These are phyloP conservation scores for Phalera bucephala DNA, from an alignment of 2,888 invertebrate species.

Conservation along the genomic window DNA sequence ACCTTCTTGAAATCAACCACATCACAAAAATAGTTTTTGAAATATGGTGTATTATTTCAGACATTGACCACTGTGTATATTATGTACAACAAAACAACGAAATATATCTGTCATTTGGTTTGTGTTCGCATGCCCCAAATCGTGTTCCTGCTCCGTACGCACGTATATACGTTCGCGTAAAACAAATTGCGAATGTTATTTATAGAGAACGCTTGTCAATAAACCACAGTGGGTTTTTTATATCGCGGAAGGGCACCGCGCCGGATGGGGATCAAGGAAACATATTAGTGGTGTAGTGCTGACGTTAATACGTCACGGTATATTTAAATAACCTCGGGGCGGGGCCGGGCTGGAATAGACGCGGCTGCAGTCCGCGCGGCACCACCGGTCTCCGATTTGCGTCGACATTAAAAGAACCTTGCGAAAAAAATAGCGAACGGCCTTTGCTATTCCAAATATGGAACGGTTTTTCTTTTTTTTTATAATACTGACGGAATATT, in stretches of 20 bases:
- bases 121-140: too few relatives aligned
- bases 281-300: slow-evolving; percentile 38
- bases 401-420: slow-evolving; percentile 2
- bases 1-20: too few relatives aligned
- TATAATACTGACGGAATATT: too few relatives aligned
- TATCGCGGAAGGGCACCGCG: slow-evolving; percentile 55
- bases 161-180: slow-evolving; percentile 15
- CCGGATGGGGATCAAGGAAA: slow-evolving; percentile 64
- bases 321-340: slow-evolving; percentile 65
- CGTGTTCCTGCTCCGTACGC: slow-evolving; percentile 10
- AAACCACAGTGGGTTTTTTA: slow-evolving; percentile 43
- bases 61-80: too few relatives aligned
- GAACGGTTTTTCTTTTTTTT: too few relatives aligned
- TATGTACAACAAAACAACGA: too few relatives aligned
- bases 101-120: too few relatives aligned
- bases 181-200: slow-evolving; percentile 42
- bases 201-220: slow-evolving; percentile 54
- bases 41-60: too few relatives aligned
- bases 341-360: slow-evolving; percentile 45
- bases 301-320: slow-evolving; percentile 52
- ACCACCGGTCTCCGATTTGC: slow-evolving; percentile 44
- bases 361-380: slow-evolving; percentile 62
- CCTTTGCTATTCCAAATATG: too few relatives aligned
- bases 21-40: too few relatives aligned
- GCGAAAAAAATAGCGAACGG: background rate